These are phyloP conservation scores for Brachirus orientalis DNA, from an alignment of 2,113 vertebrate species.

Conservation along the genomic window DNA sequence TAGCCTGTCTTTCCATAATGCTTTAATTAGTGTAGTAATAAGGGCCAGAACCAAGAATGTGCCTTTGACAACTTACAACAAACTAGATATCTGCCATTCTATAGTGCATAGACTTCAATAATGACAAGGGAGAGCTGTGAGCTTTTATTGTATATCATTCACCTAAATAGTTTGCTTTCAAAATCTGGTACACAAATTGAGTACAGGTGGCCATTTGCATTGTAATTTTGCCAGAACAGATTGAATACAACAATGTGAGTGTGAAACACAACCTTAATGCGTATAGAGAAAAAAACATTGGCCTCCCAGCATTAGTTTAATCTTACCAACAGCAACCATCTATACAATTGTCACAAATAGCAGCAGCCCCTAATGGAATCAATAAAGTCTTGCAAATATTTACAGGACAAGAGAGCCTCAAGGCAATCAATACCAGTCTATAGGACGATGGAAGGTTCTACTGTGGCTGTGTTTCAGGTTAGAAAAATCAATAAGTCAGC, in stretches of 20 bases:
- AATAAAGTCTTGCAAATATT: slow-evolving; percentile 79
- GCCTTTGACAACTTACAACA: slow-evolving; percentile 10
- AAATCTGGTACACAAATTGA: slow-evolving; percentile 37
- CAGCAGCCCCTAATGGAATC: slow-evolving; percentile 76
- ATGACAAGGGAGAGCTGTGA: too few relatives aligned
- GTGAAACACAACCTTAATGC: slow-evolving; percentile 58
- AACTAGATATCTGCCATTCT: too few relatives aligned
- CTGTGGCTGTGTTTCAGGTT: slow-evolving; percentile 70
- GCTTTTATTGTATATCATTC: slow-evolving; percentile 9
- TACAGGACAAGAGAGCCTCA: slow-evolving; percentile 71
- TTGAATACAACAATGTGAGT: slow-evolving; percentile 9
- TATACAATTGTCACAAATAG: slow-evolving; percentile 67
- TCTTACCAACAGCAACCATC: slow-evolving; percentile 62
- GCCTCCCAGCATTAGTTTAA: slow-evolving; percentile 47
- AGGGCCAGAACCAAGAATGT: slow-evolving; percentile 19
- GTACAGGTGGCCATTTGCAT: slow-evolving; percentile 25
- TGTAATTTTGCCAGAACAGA: slow-evolving; percentile 31
- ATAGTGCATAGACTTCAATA: background rate
- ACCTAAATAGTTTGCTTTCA: slow-evolving; percentile 16
- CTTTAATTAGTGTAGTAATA: background rate
- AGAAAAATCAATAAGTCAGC: slow-evolving; percentile 71
- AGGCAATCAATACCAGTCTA: slow-evolving; percentile 75
- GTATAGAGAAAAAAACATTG: slow-evolving; percentile 19
- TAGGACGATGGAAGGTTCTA: slow-evolving; percentile 69
- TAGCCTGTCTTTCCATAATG: slow-evolving; percentile 10